Evolutionary conservation across 2,113 vertebrate species (phyloP), one percentile per base, ranked within the genome.

Genomic region (Vicugna pacos): DNA sequence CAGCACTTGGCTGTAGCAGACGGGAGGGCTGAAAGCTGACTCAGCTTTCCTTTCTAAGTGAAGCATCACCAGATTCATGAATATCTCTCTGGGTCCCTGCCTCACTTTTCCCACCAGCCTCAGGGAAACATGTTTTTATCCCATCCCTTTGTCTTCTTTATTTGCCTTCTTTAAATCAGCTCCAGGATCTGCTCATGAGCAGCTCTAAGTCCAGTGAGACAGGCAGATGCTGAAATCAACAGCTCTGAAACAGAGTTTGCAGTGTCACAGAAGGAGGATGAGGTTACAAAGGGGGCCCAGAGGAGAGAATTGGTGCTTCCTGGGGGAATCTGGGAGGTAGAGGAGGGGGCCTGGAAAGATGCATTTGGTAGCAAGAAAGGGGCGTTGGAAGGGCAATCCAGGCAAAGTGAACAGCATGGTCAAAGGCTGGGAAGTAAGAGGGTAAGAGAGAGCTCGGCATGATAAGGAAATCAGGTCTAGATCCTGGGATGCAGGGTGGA

Each of bases 91-190:
- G 62, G 38, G 22, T 54, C 75, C 17, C n/a, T 93, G 91, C 67
- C 82, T 97, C 89, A 65, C 62, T 93, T 88, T 95, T 56, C 46
- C 58, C 38, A 8, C 28, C 14, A 24, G 69, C n/a, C 52, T 54
- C 26, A 10, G 52, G 60, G 62, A n/a, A 26, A 56, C 70, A 28
- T 52, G 38, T 75, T 83, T 85, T 81, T 35, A 62, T 46, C 17
- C 30, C 38, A 54, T n/a, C 42, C 38, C 48, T 73, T 92, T 46
- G 30, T 82, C 79, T 60, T 73, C 52, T 88, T 9, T 89, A 24
- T 50, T 60, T 83, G 22, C 17, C 77, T 35, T 35, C 65, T 92
- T 72, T 65, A 30, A 56, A 30, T 91, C 32, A 50, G n/a, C 24
- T 20, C 5, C 15, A 65, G 35, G 15, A 32, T 20, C 32, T 56